phyloP scores from a whole-genome alignment of 2,113 vertebrate species.

The Cavia aperea region DNA sequence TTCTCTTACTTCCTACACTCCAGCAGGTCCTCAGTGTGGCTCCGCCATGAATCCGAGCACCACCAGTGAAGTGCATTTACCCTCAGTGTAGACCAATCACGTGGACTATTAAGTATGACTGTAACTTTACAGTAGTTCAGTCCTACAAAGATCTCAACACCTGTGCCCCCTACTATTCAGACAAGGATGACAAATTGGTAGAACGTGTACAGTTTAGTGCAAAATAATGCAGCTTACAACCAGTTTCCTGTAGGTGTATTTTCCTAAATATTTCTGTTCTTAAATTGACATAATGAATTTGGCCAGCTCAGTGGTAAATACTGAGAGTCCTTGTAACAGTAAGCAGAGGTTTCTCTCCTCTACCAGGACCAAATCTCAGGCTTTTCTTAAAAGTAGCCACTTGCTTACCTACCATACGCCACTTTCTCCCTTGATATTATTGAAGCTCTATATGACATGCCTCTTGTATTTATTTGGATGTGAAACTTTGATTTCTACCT shows the following conservation, averaged over 20 bases:
- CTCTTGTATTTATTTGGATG: background rate
- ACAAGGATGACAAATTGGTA: background rate
- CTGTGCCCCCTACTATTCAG: background rate
- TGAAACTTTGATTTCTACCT: background rate
- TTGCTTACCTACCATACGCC: background rate
- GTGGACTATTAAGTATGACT: rapidly evolving
- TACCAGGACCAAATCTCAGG: rapidly evolving
- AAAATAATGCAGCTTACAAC: background rate
- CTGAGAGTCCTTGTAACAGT: background rate
- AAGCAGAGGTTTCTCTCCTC: background rate
- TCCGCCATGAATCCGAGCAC: rapidly evolving
- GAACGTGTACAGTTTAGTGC: background rate
- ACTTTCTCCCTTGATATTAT: background rate
- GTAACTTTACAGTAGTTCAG: background rate
- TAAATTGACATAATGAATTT: background rate
- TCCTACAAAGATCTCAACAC: background rate
- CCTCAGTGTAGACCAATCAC: background rate
- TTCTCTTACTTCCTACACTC: background rate
- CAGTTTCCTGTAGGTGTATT: background rate
- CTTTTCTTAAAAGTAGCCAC: no score
- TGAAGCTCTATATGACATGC: background rate
- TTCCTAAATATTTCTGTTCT: background rate
- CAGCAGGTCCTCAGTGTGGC: background rate
- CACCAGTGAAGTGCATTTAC: background rate
- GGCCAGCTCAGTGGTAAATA: background rate